Conservation (phyloP, 2,797 vertebrate genomes). For the Chiroxiphia lanceolata region DNA sequence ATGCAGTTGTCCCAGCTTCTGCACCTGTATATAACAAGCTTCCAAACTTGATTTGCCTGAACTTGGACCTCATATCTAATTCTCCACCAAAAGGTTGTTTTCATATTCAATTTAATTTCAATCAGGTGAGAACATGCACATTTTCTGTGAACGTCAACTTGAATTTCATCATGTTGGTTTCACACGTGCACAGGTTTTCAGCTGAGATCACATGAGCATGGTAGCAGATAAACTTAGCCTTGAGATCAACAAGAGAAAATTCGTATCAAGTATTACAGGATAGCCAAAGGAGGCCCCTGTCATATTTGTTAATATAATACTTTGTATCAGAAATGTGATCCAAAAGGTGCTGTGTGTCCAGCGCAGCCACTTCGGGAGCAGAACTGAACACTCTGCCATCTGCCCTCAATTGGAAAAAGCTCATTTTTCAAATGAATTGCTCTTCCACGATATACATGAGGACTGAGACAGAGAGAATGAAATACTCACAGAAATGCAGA, state of each 20-base stretch:
- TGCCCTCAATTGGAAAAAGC: not conserved
- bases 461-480: not conserved
- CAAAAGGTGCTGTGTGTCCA: not conserved
- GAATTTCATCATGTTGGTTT: not conserved
- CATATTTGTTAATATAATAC: not conserved
- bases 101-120: not conserved
- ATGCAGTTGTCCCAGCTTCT: not conserved
- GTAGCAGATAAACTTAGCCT: not conserved
- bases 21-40: rapidly evolving
- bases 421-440: not conserved
- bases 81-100: not conserved
- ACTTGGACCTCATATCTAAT: not conserved
- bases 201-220: not conserved
- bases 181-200: not conserved
- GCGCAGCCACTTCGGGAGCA: rapidly evolving
- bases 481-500: slow-evolving; percentile 7
- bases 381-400: not conserved
- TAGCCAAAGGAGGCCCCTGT: not conserved
- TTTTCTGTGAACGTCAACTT: not conserved
- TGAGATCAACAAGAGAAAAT: not conserved
- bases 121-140: not conserved
- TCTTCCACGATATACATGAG: not conserved
- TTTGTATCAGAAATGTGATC: not conserved
- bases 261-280: not conserved
- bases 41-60: not conserved